phyloP scores from a whole-genome alignment of 2,888 invertebrate genomes.

The Oeneis ivallda region DNA sequence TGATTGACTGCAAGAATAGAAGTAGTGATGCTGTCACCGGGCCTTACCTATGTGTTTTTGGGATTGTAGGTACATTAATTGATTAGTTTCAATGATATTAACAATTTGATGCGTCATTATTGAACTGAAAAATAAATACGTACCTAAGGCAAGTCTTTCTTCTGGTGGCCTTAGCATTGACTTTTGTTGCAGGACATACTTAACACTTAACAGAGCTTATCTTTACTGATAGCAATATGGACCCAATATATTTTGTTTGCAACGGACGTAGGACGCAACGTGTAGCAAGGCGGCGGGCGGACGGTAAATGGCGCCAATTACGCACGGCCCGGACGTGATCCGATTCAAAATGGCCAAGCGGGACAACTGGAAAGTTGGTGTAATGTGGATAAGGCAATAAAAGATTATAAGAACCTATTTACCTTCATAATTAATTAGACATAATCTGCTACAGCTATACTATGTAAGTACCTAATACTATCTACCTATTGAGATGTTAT shows the following conservation, averaged over 20 bases:
- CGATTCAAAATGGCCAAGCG: slow-evolving; percentile 62
- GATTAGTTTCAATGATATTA: no score
- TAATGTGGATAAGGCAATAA: slow-evolving; percentile 50
- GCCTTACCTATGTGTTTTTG: no score
- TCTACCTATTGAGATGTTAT: no score
- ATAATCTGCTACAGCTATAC: no score
- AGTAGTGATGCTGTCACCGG: no score
- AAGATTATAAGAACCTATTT: neutral
- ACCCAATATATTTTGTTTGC: slow-evolving; percentile 47
- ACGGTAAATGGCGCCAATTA: slow-evolving; percentile 78
- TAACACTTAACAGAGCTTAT: neutral
- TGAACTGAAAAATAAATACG: no score
- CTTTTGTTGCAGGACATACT: neutral
- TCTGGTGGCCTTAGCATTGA: neutral
- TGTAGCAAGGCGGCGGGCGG: slow-evolving; percentile 56
- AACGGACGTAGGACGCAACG: slow-evolving; percentile 47
- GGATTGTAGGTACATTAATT: no score
- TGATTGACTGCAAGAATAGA: no score
- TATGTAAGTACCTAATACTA: no score
- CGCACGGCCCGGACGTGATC: slow-evolving; percentile 74
- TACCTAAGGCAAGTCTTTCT: no score
- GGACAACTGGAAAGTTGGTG: slow-evolving; percentile 40
- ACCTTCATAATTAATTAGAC: no score
- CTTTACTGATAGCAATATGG: slow-evolving; percentile 11
- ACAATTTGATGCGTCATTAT: no score